These are phyloP conservation scores for Punctoribates punctum DNA, from an alignment of 2,888 invertebrate genomes.

Conservation along the genomic window DNA sequence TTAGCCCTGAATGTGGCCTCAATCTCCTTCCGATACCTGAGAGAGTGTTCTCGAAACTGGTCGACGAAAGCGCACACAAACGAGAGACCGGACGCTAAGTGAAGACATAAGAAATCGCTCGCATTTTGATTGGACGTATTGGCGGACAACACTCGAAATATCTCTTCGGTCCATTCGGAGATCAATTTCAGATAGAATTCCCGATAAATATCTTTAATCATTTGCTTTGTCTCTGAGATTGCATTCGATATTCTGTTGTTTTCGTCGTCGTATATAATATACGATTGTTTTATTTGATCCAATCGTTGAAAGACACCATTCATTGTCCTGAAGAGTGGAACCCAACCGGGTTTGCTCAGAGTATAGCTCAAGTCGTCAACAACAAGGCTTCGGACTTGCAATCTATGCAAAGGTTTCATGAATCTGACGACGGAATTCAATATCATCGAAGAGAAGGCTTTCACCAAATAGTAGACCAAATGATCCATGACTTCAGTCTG, in stretches of 20 bases:
- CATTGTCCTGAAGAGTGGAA: background rate
- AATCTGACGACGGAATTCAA: too few species aligned
- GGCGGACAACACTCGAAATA: background rate
- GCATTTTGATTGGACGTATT: background rate
- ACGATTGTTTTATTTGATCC: background rate
- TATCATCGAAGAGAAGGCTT: background rate
- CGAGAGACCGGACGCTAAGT: background rate
- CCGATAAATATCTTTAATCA: background rate
- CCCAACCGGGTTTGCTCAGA: background rate
- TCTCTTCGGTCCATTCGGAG: background rate
- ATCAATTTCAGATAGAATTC: background rate
- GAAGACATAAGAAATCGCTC: background rate
- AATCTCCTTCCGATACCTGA: background rate
- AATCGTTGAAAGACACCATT: background rate
- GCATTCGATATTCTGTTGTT: background rate
- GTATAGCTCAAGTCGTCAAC: background rate
- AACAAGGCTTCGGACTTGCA: too few species aligned
- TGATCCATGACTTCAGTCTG: background rate
- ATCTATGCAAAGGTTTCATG: too few species aligned
- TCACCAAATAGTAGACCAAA: slow-evolving; percentile 15
- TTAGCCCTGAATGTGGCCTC: background rate
- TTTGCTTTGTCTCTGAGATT: background rate
- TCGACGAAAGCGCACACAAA: background rate
- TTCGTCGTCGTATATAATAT: background rate
- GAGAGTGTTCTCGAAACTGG: background rate